Percentiles rank a stretch among this genome's conserved stretches.
Evolutionary conservation across 2,113 vertebrate species (phyloP).

Genomic region (Acrocephalus kingi): DNA sequence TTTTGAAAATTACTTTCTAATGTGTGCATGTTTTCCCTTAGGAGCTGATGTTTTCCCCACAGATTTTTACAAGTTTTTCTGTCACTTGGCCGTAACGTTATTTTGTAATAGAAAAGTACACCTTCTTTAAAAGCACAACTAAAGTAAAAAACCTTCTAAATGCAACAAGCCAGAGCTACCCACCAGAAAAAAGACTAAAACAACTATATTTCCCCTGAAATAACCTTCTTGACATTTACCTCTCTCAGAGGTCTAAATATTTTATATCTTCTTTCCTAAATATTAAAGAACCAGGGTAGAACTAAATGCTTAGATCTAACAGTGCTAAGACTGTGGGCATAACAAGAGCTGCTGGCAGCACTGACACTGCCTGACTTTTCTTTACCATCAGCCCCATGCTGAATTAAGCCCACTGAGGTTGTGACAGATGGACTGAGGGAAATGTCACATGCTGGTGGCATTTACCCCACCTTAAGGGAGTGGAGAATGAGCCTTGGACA

Average conservation of each 20-base stretch:
- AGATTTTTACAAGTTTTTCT: background rate
- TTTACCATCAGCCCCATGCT: background rate
- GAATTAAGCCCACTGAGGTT: background rate
- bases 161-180: background rate
- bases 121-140: background rate
- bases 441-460: background rate
- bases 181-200: background rate
- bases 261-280: background rate
- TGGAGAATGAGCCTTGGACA: background rate
- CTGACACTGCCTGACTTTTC: background rate
- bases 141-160: background rate
- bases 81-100: background rate
- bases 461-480: background rate
- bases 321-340: background rate
- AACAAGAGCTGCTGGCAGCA: background rate
- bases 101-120: background rate
- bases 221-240: background rate
- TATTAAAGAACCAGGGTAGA: background rate
- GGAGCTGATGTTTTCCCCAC: background rate
- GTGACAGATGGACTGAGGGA: background rate
- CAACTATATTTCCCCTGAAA: background rate
- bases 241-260: background rate
- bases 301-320: background rate
- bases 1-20: background rate
- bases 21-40: background rate